Conservation (phyloP, 2,888 invertebrate genomes). For the Gastracanthus pulcherrimus region DNA sequence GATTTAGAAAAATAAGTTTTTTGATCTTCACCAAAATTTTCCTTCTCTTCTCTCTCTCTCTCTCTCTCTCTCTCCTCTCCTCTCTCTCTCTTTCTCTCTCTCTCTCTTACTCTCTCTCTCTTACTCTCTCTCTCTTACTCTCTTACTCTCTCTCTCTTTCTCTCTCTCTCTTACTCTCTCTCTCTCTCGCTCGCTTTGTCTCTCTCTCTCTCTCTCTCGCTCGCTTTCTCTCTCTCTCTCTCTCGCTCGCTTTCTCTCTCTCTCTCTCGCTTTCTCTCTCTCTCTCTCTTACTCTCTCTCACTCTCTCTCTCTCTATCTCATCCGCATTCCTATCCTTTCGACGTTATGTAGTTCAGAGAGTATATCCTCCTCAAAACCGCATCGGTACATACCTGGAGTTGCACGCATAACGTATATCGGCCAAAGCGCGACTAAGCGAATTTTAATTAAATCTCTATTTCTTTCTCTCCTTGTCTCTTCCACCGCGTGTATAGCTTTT, state of each 20-base stretch:
- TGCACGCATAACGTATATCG: not conserved
- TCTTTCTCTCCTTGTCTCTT: not conserved
- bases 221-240: no score
- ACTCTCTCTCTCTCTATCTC: constrained; percentile 14
- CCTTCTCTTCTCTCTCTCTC: no score
- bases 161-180: no score
- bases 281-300: not conserved
- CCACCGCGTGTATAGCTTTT: not conserved
- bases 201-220: no score
- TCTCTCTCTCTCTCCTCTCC: no score
- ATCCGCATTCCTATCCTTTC: not conserved
- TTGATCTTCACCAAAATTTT: no score
- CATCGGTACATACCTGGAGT: not conserved
- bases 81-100: no score
- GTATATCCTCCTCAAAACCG: not conserved
- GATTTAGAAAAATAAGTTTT: no score
- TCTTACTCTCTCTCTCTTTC: no score
- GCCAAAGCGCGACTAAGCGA: not conserved
- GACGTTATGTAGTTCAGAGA: not conserved
- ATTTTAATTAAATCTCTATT: constrained; percentile 12
- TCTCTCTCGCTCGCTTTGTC: no score
- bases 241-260: not conserved
- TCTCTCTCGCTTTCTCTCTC: not conserved
- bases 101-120: no score
- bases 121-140: no score